Evolutionary conservation across 2,113 vertebrate species (phyloP).

Genomic region (Phaethon lepturus): DNA sequence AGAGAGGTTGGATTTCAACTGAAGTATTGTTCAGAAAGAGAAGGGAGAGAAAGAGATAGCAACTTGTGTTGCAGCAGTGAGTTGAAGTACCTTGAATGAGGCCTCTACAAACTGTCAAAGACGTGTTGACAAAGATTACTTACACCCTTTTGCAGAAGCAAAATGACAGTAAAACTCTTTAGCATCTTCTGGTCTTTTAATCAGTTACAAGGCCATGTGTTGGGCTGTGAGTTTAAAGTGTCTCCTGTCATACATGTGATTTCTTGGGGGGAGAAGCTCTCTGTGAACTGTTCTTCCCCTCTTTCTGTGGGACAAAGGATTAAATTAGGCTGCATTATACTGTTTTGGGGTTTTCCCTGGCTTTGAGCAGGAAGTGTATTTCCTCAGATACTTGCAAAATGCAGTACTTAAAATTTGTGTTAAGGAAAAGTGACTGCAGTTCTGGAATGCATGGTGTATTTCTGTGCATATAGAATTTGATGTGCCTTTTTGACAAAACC

Average conservation of each 20-base stretch:
- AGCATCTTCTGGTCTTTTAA: neutral
- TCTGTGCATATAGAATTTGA: neutral
- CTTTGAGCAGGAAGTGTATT: neutral
- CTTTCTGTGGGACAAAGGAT: neutral
- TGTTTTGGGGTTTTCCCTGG: neutral
- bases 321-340: neutral
- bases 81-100: neutral
- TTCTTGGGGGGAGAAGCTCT: neutral
- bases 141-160: neutral
- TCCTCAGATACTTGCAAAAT: neutral
- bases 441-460: neutral
- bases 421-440: neutral
- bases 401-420: neutral
- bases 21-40: neutral
- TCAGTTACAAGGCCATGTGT: neutral
- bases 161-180: neutral
- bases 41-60: neutral
- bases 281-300: accelerated
- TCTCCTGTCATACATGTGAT: neutral
- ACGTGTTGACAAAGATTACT: neutral
- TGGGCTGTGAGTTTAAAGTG: neutral
- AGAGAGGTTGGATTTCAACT: neutral
- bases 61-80: neutral
- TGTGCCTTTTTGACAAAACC: neutral
- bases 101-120: neutral